Evolutionary conservation across 2,888 invertebrate species (phyloP).

Genomic region (Anorthoa munda): DNA sequence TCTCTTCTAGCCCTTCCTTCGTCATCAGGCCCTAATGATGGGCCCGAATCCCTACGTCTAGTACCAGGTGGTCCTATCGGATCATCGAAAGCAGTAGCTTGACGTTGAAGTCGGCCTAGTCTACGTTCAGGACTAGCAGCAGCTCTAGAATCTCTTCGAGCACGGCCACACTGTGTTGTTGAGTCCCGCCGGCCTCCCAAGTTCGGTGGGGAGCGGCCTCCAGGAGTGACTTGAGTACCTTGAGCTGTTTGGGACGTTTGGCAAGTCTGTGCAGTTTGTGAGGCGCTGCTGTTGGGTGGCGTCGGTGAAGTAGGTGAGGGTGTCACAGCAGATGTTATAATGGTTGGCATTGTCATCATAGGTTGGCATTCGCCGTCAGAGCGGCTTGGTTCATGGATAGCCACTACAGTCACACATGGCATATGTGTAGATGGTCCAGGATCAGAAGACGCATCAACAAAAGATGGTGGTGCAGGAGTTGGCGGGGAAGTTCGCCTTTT

Average conservation of each 20-base stretch:
- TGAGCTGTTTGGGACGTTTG: slow-evolving; percentile 77
- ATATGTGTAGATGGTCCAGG: slow-evolving; percentile 90
- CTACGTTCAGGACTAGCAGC: slow-evolving; percentile 93
- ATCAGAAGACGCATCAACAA: slow-evolving; percentile 92
- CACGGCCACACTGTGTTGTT: slow-evolving; percentile 95
- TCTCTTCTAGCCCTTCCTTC: slow-evolving; percentile 95
- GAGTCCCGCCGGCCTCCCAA: slow-evolving; percentile 94
- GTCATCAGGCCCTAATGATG: slow-evolving; percentile 96
- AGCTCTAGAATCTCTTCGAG: slow-evolving; percentile 92
- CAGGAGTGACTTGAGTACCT: slow-evolving; percentile 78
- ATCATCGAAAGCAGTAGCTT: slow-evolving; percentile 97
- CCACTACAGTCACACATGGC: slow-evolving; percentile 87
- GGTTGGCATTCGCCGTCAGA: slow-evolving; percentile 92
- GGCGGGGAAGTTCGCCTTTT: slow-evolving; percentile 89
- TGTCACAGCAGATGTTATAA: slow-evolving; percentile 95
- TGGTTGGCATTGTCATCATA: slow-evolving; percentile 93
- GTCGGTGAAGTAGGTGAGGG: slow-evolving; percentile 96
- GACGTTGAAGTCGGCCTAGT: slow-evolving; percentile 94
- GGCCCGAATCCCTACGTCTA: slow-evolving; percentile 95
- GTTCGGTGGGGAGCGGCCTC: slow-evolving; percentile 85
- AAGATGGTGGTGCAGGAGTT: slow-evolving; percentile 86
- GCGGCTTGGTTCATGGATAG: slow-evolving; percentile 88
- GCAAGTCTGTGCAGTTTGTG: slow-evolving; percentile 78
- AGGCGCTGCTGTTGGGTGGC: slow-evolving; percentile 74
- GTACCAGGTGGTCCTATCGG: slow-evolving; percentile 93